Evolutionary conservation across 2,888 invertebrate species (phyloP), one percentile per base, ranked within the genome.

Genomic region (Oxytorus armatus): DNA sequence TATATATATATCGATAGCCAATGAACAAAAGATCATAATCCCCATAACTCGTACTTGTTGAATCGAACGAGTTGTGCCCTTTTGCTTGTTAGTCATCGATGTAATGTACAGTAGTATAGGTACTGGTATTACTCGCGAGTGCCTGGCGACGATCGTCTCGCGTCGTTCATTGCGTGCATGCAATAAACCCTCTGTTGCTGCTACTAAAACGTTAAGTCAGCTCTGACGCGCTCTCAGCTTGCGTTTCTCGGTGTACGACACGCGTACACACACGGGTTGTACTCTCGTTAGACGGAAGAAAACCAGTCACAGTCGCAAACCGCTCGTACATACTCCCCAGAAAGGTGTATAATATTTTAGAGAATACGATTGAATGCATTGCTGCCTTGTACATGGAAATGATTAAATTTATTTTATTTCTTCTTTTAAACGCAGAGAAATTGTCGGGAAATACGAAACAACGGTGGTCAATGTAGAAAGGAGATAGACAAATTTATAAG

Each of bases 131-230:
- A 70, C 65, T 65, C 36, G 74, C 55, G 33, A 57, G 42, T 74
- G 65, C 44, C 21, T 14, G 33, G 53, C 42, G n/a, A n/a, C 74
- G 59, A n/a, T 80, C 68, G 68, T 80, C 47, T 23, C 74, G 44
- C 57, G 59, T 57, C 57, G 55, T 57, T 36, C 74, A 65, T 59
- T 69, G 69, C 80, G 68, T 39, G 66, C 77, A 69, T 66, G 77
- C 80, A 65, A 77, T 77, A 55, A 36, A 53, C 49, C 73, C 63
- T 73, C 23, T n/a, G 36, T 55, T 57, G 61, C 18, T 18, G 65
- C 53, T 55, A 59, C 57, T 77, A 49, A 77, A 80, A 69, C 72
- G 73, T 77, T 69, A 76, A 80, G 72, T 76, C 59, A 73, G 47
- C 29, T 69, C 53, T 51, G 72, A 76, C 57, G 68, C 72, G 72